Percentiles rank a stretch among this genome's conserved stretches.
phyloP scores from a whole-genome alignment of 2,888 invertebrate species.

The Eurytoma adleriae region DNA sequence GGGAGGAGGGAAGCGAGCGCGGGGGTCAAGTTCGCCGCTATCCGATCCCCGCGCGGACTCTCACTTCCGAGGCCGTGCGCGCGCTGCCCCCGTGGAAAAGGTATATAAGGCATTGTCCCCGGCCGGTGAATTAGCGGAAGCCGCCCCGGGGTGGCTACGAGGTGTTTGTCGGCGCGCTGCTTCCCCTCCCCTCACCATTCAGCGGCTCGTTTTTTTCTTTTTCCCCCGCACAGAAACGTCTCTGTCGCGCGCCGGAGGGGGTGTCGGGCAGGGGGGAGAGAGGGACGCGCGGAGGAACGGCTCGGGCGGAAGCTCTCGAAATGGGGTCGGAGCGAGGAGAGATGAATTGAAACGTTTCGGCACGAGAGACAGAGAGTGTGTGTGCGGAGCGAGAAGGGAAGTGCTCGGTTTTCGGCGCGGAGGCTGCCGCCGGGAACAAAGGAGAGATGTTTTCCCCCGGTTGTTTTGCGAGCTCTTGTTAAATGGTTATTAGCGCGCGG shows the following conservation, averaged over 20 bases:
- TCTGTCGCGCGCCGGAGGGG: conserved; percentile 7
- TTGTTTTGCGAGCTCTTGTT: not conserved
- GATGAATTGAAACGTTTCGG: conserved; percentile 37
- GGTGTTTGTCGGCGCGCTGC: conserved; percentile 27
- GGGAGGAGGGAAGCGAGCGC: not conserved
- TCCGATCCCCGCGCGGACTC: conserved; percentile 16
- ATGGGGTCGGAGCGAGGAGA: conserved; percentile 9
- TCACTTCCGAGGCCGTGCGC: conserved; percentile 9
- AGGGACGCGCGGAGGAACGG: not conserved
- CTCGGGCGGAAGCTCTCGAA: conserved; percentile 39
- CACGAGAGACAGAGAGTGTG: not conserved
- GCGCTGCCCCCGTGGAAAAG: not conserved
- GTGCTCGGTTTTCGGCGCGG: too few relatives aligned
- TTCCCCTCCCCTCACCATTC: not conserved
- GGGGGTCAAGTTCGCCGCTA: conserved; percentile 22
- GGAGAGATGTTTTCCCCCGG: not conserved
- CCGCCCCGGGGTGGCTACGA: conserved; percentile 34
- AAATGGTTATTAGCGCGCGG: not conserved
- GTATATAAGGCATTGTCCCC: conserved; percentile 1
- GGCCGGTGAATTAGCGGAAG: conserved; percentile 41
- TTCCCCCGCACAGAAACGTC: not conserved
- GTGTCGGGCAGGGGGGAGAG: not conserved
- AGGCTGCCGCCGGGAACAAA: not conserved
- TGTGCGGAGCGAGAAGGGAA: not conserved
- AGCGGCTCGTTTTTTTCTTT: not conserved